Percentiles rank a stretch among this genome's conserved stretches.
Conservation (phyloP, 1,140 invertebrate species). For the Megalonaias nervosa region DNA sequence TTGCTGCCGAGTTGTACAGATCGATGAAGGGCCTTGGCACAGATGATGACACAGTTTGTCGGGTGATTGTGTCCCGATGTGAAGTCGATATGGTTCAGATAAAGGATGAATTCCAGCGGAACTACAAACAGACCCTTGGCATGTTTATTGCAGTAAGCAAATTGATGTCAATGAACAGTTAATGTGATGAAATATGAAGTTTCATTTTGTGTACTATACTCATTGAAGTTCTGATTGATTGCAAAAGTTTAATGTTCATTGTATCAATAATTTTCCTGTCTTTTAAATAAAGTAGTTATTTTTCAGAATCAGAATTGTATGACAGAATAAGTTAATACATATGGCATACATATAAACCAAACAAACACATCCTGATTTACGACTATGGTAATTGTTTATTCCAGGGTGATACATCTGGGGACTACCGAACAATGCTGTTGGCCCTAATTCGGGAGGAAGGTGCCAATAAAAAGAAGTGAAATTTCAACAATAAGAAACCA, state of each 20-base stretch:
- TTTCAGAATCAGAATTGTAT: neutral
- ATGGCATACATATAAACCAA: too few species aligned
- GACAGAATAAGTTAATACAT: too few species aligned
- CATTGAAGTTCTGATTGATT: neutral
- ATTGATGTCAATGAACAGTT: neutral
- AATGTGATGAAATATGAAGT: neutral
- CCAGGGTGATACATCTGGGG: conserved; percentile 67
- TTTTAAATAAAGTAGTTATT: neutral
- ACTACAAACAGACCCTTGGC: conserved; percentile 62
- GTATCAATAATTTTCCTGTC: neutral
- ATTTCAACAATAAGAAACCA: too few species aligned
- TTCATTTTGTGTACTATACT: neutral
- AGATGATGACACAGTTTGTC: conserved; percentile 70
- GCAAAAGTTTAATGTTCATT: neutral
- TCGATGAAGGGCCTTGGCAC: conserved; percentile 73
- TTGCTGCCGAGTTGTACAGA: conserved; percentile 68
- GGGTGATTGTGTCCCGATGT: conserved; percentile 70
- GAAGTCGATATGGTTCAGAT: conserved; percentile 76
- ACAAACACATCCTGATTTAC: too few species aligned
- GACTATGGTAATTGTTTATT: conserved; percentile 34
- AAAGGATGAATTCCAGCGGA: conserved; percentile 72
- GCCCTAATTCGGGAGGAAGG: conserved; percentile 46
- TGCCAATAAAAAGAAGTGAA: conserved; percentile 15
- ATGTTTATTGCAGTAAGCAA: conserved; percentile 63
- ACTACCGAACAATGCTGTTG: conserved; percentile 63